phyloP scores from a whole-genome alignment of 2,888 invertebrate species.

The Sminthurides aquaticus region DNA sequence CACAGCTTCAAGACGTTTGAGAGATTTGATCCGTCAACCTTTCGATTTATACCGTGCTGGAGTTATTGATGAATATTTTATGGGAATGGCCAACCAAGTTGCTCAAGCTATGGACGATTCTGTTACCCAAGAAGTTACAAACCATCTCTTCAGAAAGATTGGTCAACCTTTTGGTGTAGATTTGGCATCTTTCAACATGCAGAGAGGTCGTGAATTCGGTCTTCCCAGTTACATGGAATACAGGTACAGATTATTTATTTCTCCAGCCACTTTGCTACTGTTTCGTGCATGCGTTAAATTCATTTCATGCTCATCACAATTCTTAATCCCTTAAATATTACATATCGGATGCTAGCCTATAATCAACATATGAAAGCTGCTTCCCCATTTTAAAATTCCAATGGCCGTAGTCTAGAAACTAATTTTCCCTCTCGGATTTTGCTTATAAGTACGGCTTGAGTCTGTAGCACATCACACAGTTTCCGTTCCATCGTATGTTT shows the following conservation, averaged over 20 bases:
- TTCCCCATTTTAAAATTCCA: no score
- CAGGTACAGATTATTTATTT: no score
- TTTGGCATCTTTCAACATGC: slow-evolving; percentile 86
- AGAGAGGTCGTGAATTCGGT: slow-evolving; percentile 83
- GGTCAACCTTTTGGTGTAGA: slow-evolving; percentile 67
- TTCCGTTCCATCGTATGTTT: no score
- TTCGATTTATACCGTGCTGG: slow-evolving; percentile 85
- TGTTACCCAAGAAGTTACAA: slow-evolving; percentile 73
- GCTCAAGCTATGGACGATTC: slow-evolving; percentile 93
- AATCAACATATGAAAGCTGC: no score
- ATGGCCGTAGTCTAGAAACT: no score
- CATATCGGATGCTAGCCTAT: background rate
- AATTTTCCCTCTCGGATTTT: no score
- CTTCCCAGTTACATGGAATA: slow-evolving; percentile 88
- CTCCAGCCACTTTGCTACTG: background rate
- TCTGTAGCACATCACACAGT: no score
- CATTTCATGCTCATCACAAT: no score
- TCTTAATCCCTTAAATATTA: background rate
- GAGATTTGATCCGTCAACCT: slow-evolving; percentile 79
- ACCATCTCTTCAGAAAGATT: slow-evolving; percentile 72
- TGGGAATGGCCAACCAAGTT: slow-evolving; percentile 88
- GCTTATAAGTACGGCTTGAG: no score
- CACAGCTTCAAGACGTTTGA: slow-evolving; percentile 82
- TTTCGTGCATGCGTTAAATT: no score
- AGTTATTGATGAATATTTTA: slow-evolving; percentile 81